These are phyloP conservation scores for Crotalus tigris DNA, from an alignment of 2,113 vertebrate species.

Conservation along the genomic window DNA sequence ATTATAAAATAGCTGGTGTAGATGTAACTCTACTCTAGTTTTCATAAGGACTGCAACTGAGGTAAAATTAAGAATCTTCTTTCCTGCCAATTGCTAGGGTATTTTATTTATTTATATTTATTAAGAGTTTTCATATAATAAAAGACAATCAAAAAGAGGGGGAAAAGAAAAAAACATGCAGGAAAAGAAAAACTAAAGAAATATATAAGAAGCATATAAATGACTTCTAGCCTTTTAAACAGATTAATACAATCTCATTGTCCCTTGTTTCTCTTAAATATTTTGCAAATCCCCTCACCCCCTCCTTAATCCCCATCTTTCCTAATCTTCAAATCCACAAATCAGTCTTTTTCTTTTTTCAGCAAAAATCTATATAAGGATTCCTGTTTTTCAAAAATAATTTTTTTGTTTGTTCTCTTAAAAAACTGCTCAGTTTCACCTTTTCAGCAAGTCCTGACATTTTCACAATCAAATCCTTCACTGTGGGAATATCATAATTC, in stretches of 20 bases:
- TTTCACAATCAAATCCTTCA: background rate
- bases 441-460: background rate
- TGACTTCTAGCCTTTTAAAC: background rate
- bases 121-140: background rate
- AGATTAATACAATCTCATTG: background rate
- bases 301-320: background rate
- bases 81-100: background rate
- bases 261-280: background rate
- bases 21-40: background rate
- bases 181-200: background rate
- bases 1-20: background rate
- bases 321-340: background rate
- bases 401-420: background rate
- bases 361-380: background rate
- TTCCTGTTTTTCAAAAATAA: background rate
- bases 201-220: background rate
- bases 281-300: background rate
- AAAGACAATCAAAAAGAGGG: background rate
- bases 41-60: too few species aligned
- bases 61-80: background rate
- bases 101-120: background rate
- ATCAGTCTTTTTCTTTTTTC: background rate
- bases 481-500: background rate
- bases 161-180: background rate
- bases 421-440: background rate